phyloP scores from a whole-genome alignment of 2,888 invertebrate species.

The Seladonia tumulorum region DNA sequence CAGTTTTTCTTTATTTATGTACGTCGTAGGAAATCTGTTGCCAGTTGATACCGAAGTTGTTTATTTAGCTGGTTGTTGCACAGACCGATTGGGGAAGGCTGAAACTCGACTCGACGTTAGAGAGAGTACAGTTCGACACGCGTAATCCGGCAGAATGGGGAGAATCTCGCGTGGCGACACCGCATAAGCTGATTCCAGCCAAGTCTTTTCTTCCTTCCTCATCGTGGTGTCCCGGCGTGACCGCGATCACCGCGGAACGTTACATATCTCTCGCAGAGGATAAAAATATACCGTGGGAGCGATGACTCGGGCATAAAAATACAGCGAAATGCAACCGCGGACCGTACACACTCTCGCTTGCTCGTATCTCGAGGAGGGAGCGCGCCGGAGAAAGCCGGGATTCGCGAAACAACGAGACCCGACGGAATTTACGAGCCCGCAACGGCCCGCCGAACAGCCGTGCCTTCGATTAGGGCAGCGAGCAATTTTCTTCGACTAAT shows the following conservation, averaged over 20 bases:
- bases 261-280: slow-evolving; percentile 76
- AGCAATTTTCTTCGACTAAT: slow-evolving; percentile 10
- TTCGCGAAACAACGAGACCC: slow-evolving; percentile 72
- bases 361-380: slow-evolving; percentile 55
- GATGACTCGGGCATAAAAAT: slow-evolving; percentile 84
- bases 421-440: slow-evolving; percentile 72
- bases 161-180: neutral
- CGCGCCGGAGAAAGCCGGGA: slow-evolving; percentile 39
- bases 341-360: slow-evolving; percentile 29
- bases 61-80: too few relatives aligned
- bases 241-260: slow-evolving; percentile 64
- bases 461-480: neutral
- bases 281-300: slow-evolving; percentile 84
- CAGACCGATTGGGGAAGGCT: too few relatives aligned
- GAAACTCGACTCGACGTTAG: too few relatives aligned
- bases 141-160: neutral
- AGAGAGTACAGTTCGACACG: neutral
- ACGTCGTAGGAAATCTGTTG: too few relatives aligned
- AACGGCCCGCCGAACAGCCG: slow-evolving; percentile 25
- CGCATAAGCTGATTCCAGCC: neutral
- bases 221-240: slow-evolving; percentile 41
- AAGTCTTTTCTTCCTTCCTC: slow-evolving; percentile 30
- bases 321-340: slow-evolving; percentile 81
- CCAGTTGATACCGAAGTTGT: too few relatives aligned
- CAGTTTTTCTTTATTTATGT: too few relatives aligned